These are phyloP conservation scores for Anisognathus igniventris DNA, from an alignment of 2,797 vertebrate genomes.

Conservation along the genomic window DNA sequence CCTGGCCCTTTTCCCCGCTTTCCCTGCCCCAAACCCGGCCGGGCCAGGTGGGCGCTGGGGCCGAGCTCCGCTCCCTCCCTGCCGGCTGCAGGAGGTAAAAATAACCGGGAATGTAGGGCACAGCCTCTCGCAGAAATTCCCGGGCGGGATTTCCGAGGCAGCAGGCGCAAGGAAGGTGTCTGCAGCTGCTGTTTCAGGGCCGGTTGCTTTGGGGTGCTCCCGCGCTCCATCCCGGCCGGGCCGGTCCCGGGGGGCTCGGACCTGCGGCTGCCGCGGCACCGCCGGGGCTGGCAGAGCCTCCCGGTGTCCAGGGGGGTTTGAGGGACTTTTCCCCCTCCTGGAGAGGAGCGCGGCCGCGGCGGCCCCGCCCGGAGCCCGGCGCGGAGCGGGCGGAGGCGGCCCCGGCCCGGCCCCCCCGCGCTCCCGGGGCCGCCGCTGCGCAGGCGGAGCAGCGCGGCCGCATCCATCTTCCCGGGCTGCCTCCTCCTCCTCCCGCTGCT, in stretches of 20 bases:
- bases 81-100: background rate
- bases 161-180: rapidly evolving
- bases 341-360: slow-evolving; percentile 43
- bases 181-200: rapidly evolving
- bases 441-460: slow-evolving; percentile 73
- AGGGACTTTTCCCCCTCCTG: rapidly evolving
- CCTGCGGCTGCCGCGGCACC: background rate
- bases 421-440: slow-evolving; percentile 70
- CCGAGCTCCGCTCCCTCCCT: background rate
- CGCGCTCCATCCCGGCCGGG: background rate
- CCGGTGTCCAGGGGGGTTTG: background rate
- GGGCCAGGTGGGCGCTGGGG: background rate
- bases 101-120: slow-evolving; percentile 4
- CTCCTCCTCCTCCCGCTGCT: background rate
- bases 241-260: background rate
- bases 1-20: background rate
- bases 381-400: slow-evolving; percentile 68
- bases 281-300: background rate
- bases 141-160: background rate
- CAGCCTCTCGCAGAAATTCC: background rate
- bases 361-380: slow-evolving; percentile 30
- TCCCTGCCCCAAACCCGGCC: background rate
- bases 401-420: slow-evolving; percentile 26
- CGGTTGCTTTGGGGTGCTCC: rapidly evolving
- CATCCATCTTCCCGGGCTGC: slow-evolving; percentile 70